Conservation (phyloP, 2,888 invertebrate genomes). For the Sussaba pulchella region DNA sequence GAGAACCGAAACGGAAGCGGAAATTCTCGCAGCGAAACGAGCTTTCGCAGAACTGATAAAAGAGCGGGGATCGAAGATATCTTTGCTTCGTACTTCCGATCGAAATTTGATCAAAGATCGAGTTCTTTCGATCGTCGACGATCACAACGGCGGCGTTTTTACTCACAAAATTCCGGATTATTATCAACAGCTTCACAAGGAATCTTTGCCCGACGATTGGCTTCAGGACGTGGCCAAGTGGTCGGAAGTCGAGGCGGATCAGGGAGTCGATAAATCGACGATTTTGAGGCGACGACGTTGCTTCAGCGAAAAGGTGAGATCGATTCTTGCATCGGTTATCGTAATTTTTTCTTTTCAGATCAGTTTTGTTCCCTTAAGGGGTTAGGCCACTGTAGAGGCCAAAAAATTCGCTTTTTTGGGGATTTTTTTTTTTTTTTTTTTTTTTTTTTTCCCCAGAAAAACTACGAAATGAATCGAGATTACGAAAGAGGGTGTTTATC, state of each 20-base stretch:
- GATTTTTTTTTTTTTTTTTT: not conserved
- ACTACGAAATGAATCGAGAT: too few relatives aligned
- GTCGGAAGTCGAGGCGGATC: conserved; percentile 86
- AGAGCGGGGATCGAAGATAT: conserved; percentile 76
- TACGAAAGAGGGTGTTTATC: too few relatives aligned
- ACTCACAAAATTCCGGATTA: conserved; percentile 84
- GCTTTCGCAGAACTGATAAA: conserved; percentile 82
- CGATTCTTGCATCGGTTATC: too few relatives aligned
- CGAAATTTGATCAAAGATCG: conserved; percentile 77
- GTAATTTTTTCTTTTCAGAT: too few relatives aligned
- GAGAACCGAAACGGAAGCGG: conserved; percentile 80
- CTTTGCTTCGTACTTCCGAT: conserved; percentile 70
- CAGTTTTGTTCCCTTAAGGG: too few relatives aligned
- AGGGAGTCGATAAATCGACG: conserved; percentile 85
- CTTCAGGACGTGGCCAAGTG: conserved; percentile 86
- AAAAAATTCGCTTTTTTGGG: not conserved
- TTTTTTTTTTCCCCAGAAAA: not conserved
- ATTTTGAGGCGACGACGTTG: conserved; percentile 80
- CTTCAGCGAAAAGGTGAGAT: conserved; percentile 65
- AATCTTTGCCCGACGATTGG: conserved; percentile 90
- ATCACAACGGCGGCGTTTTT: conserved; percentile 85
- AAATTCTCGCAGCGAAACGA: conserved; percentile 82
- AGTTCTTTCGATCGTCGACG: conserved; percentile 83
- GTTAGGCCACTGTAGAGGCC: too few relatives aligned
- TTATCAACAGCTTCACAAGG: conserved; percentile 87